Evolutionary conservation across 1,140 invertebrate species (phyloP).

Genomic region (Drosophila rufa): DNA sequence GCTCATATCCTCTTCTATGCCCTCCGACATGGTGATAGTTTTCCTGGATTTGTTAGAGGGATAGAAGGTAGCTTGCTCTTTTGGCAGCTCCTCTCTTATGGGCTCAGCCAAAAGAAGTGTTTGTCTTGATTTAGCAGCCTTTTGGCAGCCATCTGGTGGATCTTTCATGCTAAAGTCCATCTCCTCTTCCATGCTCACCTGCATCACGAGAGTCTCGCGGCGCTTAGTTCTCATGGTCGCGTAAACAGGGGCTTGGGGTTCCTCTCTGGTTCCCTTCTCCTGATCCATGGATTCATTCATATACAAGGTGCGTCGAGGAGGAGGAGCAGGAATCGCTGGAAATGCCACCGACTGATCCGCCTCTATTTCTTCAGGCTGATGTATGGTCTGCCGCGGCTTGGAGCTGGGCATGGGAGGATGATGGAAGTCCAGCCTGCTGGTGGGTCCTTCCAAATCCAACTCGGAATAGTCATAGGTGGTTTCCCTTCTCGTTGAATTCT

Average conservation of each 20-base stretch:
- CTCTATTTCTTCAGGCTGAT: constrained; percentile 8
- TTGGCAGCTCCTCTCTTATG: constrained; percentile 1
- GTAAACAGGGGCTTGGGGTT: neutral
- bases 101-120: neutral
- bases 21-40: neutral
- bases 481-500: constrained; percentile 55
- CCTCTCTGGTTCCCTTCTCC: neutral
- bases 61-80: neutral
- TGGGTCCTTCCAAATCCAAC: constrained; percentile 38
- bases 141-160: neutral
- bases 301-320: constrained; percentile 12
- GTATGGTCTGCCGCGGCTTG: constrained; percentile 6
- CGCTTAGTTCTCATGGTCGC: neutral
- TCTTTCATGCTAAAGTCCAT: neutral
- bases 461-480: constrained; percentile 44
- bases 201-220: constrained; percentile 35
- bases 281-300: constrained; percentile 25
- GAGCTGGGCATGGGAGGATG: neutral
- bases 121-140: neutral
- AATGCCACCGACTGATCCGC: neutral
- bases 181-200: constrained; percentile 43
- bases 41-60: constrained; percentile 1
- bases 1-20: constrained; percentile 2
- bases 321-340: neutral
- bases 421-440: neutral